phyloP scores from a whole-genome alignment of 30 jellyfish, hydroid and myxozoan genomes.

The Chrysaora quinquecirrha region DNA sequence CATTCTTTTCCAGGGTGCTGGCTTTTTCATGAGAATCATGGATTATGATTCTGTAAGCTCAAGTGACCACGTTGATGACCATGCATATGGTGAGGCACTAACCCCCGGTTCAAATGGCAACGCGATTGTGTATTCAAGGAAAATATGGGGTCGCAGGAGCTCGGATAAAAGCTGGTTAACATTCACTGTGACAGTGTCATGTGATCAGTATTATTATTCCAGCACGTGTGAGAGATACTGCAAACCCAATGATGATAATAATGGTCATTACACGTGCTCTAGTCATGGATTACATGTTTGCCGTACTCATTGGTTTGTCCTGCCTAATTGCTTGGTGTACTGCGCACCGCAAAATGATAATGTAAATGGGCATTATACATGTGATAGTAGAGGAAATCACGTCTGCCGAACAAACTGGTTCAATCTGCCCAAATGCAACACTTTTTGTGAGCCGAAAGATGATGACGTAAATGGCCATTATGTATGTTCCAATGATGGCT shows the following conservation, averaged over 20 bases:
- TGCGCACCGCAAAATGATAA: conserved; percentile 28
- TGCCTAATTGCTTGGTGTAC: neutral
- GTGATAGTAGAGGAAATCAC: conserved; percentile 34
- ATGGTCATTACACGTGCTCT: conserved; percentile 44
- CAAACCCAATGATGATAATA: conserved; percentile 24
- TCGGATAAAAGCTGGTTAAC: neutral
- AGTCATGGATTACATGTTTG: neutral
- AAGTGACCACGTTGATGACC: conserved; percentile 8
- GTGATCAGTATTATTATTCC: conserved; percentile 5
- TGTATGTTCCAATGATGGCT: conserved; percentile 34
- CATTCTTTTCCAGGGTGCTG: neutral
- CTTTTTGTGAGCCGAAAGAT: conserved; percentile 28
- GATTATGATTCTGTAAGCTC: neutral
- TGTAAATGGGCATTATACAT: conserved; percentile 35
- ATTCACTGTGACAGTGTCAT: conserved; percentile 1
- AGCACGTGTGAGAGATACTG: conserved; percentile 11
- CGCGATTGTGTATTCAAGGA: neutral
- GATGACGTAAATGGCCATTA: conserved; percentile 35
- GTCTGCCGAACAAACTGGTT: conserved; percentile 22
- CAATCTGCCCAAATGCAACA: conserved; percentile 17
- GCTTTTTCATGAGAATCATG: neutral
- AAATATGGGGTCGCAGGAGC: neutral
- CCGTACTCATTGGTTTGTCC: conserved; percentile 3
- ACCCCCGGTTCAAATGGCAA: neutral
- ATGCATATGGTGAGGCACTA: conserved; percentile 2